Conservation (phyloP, 2,113 vertebrate genomes). For the Neolamprologus kungweensis region DNA sequence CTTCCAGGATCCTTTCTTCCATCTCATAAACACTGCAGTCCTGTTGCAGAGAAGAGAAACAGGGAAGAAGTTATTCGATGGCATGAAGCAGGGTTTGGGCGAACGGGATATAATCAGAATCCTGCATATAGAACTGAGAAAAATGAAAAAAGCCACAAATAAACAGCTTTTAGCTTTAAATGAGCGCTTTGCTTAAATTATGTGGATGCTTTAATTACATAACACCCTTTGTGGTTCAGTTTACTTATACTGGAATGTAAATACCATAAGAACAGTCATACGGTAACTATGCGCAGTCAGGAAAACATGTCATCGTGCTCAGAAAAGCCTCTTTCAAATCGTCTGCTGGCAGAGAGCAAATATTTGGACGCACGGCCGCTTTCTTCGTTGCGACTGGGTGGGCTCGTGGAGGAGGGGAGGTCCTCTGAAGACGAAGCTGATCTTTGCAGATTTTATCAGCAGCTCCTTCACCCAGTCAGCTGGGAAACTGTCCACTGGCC, state of each 20-base stretch:
- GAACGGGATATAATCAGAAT: constrained; percentile 50
- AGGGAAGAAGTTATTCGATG: not conserved
- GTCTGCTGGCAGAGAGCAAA: not conserved
- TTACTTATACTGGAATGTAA: constrained; percentile 8
- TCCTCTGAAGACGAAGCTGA: not conserved
- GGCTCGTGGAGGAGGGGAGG: not conserved
- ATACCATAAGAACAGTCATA: not conserved
- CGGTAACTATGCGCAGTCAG: not conserved
- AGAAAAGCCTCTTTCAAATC: not conserved
- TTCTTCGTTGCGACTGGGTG: not conserved
- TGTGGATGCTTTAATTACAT: constrained; percentile 43
- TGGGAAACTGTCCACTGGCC: not conserved
- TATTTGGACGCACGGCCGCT: not conserved
- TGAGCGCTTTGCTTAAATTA: constrained; percentile 27
- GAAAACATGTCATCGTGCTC: not conserved
- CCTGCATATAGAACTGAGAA: constrained; percentile 35
- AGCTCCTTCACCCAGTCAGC: constrained; percentile 2
- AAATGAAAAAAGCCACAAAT: constrained; percentile 51
- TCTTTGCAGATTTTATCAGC: not conserved
- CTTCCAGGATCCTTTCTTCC: constrained; percentile 93
- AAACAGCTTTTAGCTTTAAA: constrained; percentile 54
- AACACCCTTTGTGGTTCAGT: constrained; percentile 13
- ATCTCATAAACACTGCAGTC: constrained; percentile 91
- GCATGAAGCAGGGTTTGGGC: not conserved
- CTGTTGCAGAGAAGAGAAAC: constrained; percentile 61